Percentiles rank a stretch among this genome's conserved stretches.
These are phyloP conservation scores for Drosophila paulistorum DNA, from an alignment of 1,140 invertebrate species.

Conservation along the genomic window DNA sequence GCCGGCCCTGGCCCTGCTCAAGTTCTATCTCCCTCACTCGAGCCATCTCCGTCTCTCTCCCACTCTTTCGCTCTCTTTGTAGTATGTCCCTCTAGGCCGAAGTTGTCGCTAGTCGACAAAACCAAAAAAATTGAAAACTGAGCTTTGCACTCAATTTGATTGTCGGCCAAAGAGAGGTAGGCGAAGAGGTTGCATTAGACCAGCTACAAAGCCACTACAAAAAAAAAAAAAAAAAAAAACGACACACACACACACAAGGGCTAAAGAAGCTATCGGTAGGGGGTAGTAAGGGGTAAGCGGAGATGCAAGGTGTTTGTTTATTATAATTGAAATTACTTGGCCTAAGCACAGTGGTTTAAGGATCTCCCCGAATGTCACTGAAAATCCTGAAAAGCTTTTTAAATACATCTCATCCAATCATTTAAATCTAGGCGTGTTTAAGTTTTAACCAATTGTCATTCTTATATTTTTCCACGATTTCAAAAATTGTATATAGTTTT, in stretches of 20 bases:
- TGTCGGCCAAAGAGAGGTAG: conserved; percentile 31
- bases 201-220: conserved; percentile 19
- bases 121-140: conserved; percentile 43
- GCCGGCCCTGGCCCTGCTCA: conserved; percentile 31
- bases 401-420: no score
- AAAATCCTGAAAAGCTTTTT: no score
- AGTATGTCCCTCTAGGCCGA: conserved; percentile 40
- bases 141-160: conserved; percentile 76
- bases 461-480: no score
- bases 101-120: conserved; percentile 33
- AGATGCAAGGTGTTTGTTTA: conserved; percentile 34
- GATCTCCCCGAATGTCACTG: no score
- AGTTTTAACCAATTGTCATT: no score
- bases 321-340: conserved; percentile 42
- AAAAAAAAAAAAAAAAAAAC: not conserved
- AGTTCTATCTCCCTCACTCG: not conserved
- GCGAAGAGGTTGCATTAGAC: conserved; percentile 4
- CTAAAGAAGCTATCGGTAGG: conserved; percentile 38
- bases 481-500: no score
- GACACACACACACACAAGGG: conserved; percentile 14
- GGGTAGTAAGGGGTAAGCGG: conserved; percentile 18
- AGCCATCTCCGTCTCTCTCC: not conserved
- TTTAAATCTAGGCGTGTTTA: no score
- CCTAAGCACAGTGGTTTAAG: conserved; percentile 43
- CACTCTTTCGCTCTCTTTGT: conserved; percentile 11